Conservation (phyloP, 2,113 vertebrate species). For the Ptilonorhynchus violaceus region DNA sequence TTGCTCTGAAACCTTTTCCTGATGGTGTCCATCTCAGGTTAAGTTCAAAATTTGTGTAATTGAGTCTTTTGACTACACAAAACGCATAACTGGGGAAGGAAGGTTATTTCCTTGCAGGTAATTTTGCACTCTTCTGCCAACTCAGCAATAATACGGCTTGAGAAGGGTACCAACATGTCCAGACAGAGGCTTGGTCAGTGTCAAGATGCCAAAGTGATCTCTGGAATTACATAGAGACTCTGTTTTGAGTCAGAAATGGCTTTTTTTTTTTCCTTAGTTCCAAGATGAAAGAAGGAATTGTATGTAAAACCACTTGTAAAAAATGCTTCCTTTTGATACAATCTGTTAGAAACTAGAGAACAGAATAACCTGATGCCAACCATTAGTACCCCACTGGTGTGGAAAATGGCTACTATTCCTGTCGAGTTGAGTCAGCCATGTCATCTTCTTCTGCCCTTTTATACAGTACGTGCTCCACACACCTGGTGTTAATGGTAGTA, state of each 20-base stretch:
- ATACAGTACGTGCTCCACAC: not conserved
- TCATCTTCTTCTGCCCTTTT: not conserved
- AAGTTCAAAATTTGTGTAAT: not conserved
- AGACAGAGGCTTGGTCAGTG: not conserved
- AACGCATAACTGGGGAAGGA: not conserved
- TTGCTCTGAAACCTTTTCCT: not conserved
- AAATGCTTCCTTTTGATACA: not conserved
- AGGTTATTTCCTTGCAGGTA: not conserved
- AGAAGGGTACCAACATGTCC: not conserved
- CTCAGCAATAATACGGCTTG: not conserved
- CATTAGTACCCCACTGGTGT: not conserved
- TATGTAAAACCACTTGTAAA: not conserved
- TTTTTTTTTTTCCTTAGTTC: not conserved
- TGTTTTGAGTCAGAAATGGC: not conserved
- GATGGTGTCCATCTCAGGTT: not conserved
- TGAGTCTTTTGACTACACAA: not conserved
- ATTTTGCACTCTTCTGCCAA: not conserved
- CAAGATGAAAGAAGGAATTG: not conserved
- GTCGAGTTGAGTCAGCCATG: not conserved
- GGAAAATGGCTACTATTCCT: not conserved
- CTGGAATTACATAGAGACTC: not conserved
- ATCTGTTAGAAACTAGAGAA: not conserved
- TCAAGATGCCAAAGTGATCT: not conserved
- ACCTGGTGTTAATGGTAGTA: not conserved
- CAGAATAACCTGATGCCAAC: not conserved